Evolutionary conservation across 2,797 vertebrate species (phyloP).

Genomic region (Tragelaphus eurycerus): DNA sequence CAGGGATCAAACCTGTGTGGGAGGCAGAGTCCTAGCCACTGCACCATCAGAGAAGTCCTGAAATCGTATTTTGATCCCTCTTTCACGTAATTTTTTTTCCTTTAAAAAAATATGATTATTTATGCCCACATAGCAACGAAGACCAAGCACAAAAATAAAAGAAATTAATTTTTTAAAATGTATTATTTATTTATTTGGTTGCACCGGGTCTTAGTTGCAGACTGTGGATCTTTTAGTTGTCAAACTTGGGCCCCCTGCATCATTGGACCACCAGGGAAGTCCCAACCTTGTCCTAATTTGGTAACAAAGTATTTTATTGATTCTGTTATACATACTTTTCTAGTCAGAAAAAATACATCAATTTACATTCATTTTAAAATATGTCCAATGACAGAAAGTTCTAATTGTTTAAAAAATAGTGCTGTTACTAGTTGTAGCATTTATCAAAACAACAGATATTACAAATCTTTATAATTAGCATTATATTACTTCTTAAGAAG

Average conservation of each 20-base stretch:
- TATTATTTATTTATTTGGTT: background rate
- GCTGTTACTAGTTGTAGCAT: background rate
- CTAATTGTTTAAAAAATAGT: background rate
- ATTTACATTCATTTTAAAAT: background rate
- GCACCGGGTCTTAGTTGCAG: background rate
- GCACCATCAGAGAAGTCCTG: background rate
- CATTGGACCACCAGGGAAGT: background rate
- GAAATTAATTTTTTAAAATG: background rate
- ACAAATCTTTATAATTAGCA: background rate
- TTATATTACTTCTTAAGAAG: background rate
- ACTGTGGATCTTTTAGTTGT: background rate
- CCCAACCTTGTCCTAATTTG: background rate
- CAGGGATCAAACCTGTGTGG: background rate
- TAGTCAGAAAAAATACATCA: background rate
- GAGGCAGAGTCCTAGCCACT: background rate
- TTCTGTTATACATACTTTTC: background rate
- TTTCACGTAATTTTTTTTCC: background rate
- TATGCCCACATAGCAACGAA: background rate
- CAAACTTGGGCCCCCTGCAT: background rate
- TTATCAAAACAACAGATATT: background rate
- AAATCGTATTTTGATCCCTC: background rate
- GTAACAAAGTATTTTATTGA: background rate
- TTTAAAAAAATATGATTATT: background rate
- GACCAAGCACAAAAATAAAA: background rate
- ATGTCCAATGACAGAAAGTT: background rate